Percentiles rank a stretch among this genome's conserved stretches.
These are phyloP conservation scores for Saguinus midas DNA, from an alignment of 2,113 vertebrate genomes.

Conservation along the genomic window DNA sequence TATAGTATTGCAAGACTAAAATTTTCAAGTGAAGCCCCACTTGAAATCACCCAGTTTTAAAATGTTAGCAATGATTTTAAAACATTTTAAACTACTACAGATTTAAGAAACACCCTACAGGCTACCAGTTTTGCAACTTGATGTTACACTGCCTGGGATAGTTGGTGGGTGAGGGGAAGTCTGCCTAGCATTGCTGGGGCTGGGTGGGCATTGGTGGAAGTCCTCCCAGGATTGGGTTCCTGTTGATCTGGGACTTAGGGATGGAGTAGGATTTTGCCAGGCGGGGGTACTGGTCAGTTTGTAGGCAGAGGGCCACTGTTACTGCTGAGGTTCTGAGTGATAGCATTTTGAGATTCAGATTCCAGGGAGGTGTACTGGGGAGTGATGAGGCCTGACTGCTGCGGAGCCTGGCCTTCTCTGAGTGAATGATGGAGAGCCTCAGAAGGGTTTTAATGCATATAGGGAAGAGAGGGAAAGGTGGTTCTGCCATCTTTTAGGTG, in stretches of 20 bases:
- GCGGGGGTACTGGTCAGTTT: neutral
- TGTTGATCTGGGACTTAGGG: neutral
- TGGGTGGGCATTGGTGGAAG: neutral
- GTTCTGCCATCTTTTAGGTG: neutral
- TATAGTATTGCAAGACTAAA: neutral
- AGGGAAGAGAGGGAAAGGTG: neutral
- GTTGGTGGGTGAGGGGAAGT: neutral
- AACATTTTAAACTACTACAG: neutral
- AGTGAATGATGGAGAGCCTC: neutral
- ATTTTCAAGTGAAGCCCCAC: neutral
- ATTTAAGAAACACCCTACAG: neutral
- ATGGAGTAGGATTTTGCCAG: neutral
- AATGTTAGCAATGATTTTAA: neutral
- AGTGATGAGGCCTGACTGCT: neutral
- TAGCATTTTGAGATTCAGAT: neutral
- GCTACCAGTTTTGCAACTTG: neutral
- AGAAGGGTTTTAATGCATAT: neutral
- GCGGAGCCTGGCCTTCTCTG: neutral
- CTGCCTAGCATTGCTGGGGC: neutral
- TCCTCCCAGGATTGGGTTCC: neutral
- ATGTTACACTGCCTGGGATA: neutral
- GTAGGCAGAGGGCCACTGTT: neutral
- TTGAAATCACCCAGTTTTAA: neutral
- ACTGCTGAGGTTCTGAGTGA: neutral
- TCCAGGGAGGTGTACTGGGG: rapidly evolving